Conservation (phyloP, 2,797 vertebrate genomes). For the Channa striata region DNA sequence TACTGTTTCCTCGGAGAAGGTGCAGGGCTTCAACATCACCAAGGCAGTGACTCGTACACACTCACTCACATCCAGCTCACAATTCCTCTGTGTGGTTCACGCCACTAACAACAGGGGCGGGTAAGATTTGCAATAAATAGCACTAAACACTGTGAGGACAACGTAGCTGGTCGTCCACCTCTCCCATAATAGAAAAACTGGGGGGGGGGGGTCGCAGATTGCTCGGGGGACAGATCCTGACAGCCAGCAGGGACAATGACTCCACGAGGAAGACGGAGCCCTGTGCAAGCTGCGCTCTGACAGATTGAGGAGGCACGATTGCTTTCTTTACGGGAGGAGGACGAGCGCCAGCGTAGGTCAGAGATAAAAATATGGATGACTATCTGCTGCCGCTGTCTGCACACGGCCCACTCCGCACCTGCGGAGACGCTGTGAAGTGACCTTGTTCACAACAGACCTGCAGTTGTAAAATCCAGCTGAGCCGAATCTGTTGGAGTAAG, state of each 20-base stretch:
- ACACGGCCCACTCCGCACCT: too few species aligned
- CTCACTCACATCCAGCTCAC: not conserved
- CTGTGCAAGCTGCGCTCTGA: conserved; percentile 13
- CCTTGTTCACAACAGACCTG: too few species aligned
- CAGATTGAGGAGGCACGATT: conserved; percentile 21
- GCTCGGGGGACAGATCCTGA: conserved; percentile 25
- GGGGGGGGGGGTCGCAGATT: conserved; percentile 18
- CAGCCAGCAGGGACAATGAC: conserved; percentile 38
- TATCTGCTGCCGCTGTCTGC: conserved; percentile 10
- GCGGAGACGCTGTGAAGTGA: too few species aligned
- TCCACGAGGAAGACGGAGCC: conserved; percentile 25
- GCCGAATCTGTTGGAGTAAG: too few species aligned
- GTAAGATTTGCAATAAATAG: not conserved
- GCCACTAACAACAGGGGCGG: not conserved
- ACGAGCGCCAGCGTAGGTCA: conserved; percentile 31
- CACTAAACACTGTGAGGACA: conserved; percentile 9
- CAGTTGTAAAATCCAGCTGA: too few species aligned
- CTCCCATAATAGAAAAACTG: conserved; percentile 23
- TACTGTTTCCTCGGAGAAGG: conserved; percentile 18
- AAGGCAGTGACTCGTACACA: conserved; percentile 5
- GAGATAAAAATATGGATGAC: conserved; percentile 30
- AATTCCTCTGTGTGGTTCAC: not conserved
- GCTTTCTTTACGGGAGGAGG: conserved; percentile 18
- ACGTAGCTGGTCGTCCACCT: conserved; percentile 18
- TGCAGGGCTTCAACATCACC: conserved; percentile 23